Evolutionary conservation across 30 jellyfish, hydroid and myxozoan species (phyloP).

Genomic region (Sanderia malayensis): DNA sequence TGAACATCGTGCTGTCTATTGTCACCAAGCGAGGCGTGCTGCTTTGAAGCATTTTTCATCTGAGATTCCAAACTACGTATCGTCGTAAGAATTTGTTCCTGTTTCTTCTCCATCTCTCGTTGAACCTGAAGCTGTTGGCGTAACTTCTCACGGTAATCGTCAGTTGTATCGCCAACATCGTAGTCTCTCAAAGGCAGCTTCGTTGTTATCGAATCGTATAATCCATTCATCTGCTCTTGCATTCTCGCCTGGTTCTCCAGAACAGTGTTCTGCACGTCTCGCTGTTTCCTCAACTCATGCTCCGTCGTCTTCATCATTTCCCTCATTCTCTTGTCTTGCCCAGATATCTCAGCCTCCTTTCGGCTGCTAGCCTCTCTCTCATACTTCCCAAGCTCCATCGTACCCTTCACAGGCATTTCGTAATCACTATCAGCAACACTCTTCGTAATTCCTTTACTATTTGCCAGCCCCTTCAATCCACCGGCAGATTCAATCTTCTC

Average conservation of each 20-base stretch:
- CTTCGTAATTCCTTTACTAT: background rate
- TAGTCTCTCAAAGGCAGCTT: background rate
- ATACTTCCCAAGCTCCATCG: background rate
- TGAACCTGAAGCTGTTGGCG: conserved; percentile 28
- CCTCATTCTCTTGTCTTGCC: background rate
- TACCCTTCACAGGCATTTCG: background rate
- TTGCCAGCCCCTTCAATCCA: background rate
- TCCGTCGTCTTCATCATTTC: background rate
- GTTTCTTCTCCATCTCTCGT: conserved; percentile 16
- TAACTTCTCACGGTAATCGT: background rate
- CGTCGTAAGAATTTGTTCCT: background rate
- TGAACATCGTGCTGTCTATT: conserved; percentile 12
- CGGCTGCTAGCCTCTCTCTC: background rate
- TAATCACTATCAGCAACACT: background rate
- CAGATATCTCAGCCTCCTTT: background rate
- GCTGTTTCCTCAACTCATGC: conserved; percentile 15
- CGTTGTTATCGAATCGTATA: background rate
- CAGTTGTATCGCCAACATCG: too few relatives aligned
- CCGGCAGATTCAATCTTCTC: background rate
- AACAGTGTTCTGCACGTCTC: background rate
- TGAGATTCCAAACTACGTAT: background rate
- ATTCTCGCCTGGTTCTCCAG: conserved; percentile 5
- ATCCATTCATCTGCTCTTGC: conserved; percentile 8
- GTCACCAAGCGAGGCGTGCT: conserved; percentile 2
- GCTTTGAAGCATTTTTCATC: conserved; percentile 17